phyloP scores from a whole-genome alignment of 2,888 invertebrate genomes.

The Meteorus cinctellus region DNA sequence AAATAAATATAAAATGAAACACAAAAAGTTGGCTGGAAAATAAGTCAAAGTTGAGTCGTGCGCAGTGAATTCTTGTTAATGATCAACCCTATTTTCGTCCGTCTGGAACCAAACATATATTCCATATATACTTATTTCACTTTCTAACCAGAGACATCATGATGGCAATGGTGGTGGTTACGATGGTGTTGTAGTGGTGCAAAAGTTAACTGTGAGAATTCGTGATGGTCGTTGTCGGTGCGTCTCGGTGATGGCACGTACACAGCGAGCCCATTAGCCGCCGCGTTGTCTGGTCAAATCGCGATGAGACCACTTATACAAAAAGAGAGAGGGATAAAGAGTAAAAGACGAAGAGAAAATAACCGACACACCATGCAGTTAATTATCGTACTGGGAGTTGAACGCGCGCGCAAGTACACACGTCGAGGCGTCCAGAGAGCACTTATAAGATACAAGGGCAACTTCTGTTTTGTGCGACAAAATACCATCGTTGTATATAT shows the following conservation, averaged over 20 bases:
- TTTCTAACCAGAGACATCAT: constrained; percentile 3
- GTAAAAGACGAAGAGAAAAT: constrained; percentile 33
- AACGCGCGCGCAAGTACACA: constrained; percentile 9
- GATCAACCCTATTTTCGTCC: constrained; percentile 40
- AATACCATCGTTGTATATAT: constrained; percentile 53
- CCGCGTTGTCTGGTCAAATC: constrained; percentile 41
- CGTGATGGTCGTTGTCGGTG: constrained; percentile 25
- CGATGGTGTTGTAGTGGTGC: constrained; percentile 2
- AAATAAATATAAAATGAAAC: constrained; percentile 10
- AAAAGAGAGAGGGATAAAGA: constrained; percentile 29
- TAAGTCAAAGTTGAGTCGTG: constrained; percentile 21
- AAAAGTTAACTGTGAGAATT: constrained; percentile 31
- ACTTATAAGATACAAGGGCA: constrained; percentile 60
- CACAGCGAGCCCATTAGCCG: constrained; percentile 50
- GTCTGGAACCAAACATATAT: constrained; percentile 37
- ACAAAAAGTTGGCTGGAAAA: not conserved
- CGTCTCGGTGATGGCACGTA: constrained; percentile 44
- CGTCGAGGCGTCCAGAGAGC: constrained; percentile 50
- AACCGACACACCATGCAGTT: constrained; percentile 47
- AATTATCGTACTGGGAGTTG: constrained; percentile 50
- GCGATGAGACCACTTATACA: constrained; percentile 14
- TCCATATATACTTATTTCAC: constrained; percentile 26
- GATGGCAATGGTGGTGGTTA: not conserved
- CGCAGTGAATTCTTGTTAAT: constrained; percentile 35
- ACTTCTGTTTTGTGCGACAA: constrained; percentile 60